Evolutionary conservation across 2,113 vertebrate species (phyloP), one percentile per base, ranked within the genome.

Genomic region (Trogon melanurus): DNA sequence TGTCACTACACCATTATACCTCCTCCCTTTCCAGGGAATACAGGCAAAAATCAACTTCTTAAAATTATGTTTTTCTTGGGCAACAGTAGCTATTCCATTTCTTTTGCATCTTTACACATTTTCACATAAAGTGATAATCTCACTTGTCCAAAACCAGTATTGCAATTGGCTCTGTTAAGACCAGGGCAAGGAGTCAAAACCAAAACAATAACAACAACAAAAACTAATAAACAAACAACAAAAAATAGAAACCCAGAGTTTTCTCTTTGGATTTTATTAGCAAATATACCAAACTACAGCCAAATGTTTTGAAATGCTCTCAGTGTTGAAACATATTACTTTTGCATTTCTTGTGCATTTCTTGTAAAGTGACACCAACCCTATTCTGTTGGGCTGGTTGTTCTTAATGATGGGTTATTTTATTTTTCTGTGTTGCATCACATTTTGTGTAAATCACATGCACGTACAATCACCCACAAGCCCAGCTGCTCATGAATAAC

Each of bases 171-270:
- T 57, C 11, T 21, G 19, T 30, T 53, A 75, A 70, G 36, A 38
- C 11, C 41, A 48, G 16, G 2, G 1, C 54, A 67, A 41, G 21
- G 13, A 2, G 2, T 12, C 4, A 4, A 26, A 36, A 21, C 0
- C 1, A 14, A 44, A 44, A 25, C 16, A 4, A 30, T 51, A 5
- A 4, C 6, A 38, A n/a, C 30, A 29, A 38, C 45, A 12, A 45
- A 45, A 65, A 70, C 29, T 19, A 30, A 4, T 5, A 54, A 51
- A 57, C 15, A 30, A 17, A 0, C 2, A 17, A 0, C 2, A 10
- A 6, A 47, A 47, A 47, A 17, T 18, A 81, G n/a, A 66, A 87
- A 75, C 10, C 3, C 3, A 16, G 9, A 30, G 8, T 69, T 86
- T 86, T 95, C 13, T 81, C 38, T 66, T 85, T 71, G n/a, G 29